Evolutionary conservation across 2,113 vertebrate species (phyloP), one percentile per base, ranked within the genome.

Genomic region (Malurus elegans): DNA sequence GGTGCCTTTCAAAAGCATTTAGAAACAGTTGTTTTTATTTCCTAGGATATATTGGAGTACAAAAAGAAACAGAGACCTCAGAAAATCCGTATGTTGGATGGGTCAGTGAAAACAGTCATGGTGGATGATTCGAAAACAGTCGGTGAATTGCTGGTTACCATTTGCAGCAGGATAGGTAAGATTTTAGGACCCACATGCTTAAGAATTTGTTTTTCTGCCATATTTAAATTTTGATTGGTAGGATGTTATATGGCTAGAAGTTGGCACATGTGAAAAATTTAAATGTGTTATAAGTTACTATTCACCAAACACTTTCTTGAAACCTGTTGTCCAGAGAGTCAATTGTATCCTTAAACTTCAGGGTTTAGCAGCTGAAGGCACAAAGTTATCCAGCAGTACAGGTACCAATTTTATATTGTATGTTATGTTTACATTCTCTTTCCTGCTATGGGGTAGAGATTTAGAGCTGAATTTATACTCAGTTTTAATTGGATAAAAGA

Each of bases 71-170:
- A 99, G 90, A 98, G 99, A 92, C 99, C 99, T 9, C 99, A 99
- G 95, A 99, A 99, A 97, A 99, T 99, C 86, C 99, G 99, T 69
- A 99, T 99, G 99, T 96, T 99, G 95, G 99, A 99, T 76, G 99
- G 99, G 6, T 98, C 99, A 3, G 98, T 99, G 72, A 99, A 99
- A 97, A 99, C 99, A 10, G 99, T 99, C 79, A 99, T 99, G 99
- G 99, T 99, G 97, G 99, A 99, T 24, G 99, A 99, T 96, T 99
- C 99, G 7, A 99, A 99, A 98, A 99, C 99, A 0, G 99, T 99
- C 1, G 99, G 99, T 19, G 99, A 99, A 97, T 98, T 99, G 69
- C 98, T 99, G 50, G 99, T 99, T 73, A 99, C 99, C 44, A 99
- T 99, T 90, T 99, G 99, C 98, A 99, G 99, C 93, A 98, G 99